A percentile compares a stretch with the other conserved stretches of the same genome.
These are phyloP conservation scores for Schizothorax lantsangensis DNA, from an alignment of 2,797 vertebrate genomes.

Conservation along the genomic window DNA sequence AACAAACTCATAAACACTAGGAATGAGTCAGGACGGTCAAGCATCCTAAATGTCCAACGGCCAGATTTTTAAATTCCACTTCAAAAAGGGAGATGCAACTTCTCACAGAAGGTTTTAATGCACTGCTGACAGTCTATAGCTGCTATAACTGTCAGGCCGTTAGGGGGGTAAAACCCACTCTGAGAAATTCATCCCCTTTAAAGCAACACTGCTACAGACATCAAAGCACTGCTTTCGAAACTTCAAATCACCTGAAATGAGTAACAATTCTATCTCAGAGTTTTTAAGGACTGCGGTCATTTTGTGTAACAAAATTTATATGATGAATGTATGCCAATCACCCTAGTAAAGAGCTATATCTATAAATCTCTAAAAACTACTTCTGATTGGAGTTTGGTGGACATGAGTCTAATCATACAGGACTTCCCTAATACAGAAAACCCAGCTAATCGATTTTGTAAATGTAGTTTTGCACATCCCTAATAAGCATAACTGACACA, in stretches of 20 bases:
- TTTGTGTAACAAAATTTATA: background rate
- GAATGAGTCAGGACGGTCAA: background rate
- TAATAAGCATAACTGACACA: background rate
- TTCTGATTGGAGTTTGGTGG: background rate
- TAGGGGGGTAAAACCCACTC: constrained; percentile 7
- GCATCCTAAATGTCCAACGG: background rate
- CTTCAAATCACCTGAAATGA: background rate
- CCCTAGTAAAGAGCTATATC: background rate
- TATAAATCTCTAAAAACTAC: background rate
- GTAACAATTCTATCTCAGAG: background rate
- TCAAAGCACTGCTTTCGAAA: background rate
- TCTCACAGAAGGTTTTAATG: background rate
- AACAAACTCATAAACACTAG: background rate
- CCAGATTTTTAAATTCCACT: background rate
- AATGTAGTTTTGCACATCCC: background rate
- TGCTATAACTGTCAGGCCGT: background rate
- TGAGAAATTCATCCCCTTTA: background rate
- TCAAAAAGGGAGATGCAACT: background rate
- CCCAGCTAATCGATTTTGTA: background rate
- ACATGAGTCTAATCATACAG: background rate
- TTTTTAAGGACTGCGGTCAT: background rate
- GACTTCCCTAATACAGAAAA: background rate
- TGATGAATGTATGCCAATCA: background rate
- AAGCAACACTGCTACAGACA: background rate
- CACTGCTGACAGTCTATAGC: background rate